Percentiles rank a stretch among this genome's conserved stretches.
Evolutionary conservation across 2,888 invertebrate genomes (phyloP).

Genomic region (Spilosoma lubricipeda): DNA sequence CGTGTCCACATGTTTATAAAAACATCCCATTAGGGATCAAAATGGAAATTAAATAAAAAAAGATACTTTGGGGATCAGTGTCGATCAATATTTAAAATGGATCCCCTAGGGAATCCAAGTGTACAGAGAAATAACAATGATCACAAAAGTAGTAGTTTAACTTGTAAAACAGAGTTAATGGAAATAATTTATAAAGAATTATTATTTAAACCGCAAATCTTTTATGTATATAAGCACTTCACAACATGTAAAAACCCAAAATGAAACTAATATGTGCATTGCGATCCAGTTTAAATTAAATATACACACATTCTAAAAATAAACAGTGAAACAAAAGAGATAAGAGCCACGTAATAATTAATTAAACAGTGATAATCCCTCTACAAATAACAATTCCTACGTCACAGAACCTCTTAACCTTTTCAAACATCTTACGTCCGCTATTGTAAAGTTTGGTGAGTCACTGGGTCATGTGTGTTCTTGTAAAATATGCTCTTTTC

Average conservation of each 20-base stretch:
- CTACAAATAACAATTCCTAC: background rate
- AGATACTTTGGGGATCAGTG: too few relatives aligned
- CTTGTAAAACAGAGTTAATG: background rate
- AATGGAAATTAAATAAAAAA: too few relatives aligned
- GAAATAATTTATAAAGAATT: background rate
- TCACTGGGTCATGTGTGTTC: background rate
- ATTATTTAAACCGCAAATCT: background rate
- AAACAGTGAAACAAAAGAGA: background rate
- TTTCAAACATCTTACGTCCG: background rate
- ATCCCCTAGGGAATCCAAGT: too few relatives aligned
- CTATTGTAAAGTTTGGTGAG: background rate
- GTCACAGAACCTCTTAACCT: background rate
- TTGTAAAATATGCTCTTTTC: background rate
- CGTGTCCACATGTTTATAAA: too few relatives aligned
- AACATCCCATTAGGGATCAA: too few relatives aligned
- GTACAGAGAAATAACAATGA: too few relatives aligned
- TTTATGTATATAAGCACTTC: background rate
- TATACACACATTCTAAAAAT: background rate
- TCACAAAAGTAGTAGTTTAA: too few relatives aligned
- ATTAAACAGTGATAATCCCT: background rate
- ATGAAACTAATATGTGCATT: background rate
- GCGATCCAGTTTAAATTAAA: background rate
- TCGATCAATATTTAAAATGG: too few relatives aligned
- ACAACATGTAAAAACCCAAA: background rate
- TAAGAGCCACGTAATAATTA: background rate